Evolutionary conservation across 2,888 invertebrate species (phyloP).

Genomic region (Synergus umbraculus): DNA sequence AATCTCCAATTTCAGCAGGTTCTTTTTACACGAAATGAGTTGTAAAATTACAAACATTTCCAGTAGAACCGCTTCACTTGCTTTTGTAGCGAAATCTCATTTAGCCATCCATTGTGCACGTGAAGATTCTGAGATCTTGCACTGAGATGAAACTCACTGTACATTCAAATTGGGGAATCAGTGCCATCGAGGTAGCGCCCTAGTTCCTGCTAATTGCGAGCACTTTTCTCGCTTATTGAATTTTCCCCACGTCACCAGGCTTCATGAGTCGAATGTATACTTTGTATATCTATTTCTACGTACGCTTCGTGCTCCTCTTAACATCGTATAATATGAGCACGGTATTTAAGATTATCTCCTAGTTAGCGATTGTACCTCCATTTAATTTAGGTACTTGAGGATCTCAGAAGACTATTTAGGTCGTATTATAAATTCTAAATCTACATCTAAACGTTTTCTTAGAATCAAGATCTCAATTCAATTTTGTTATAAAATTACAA

Average conservation of each 20-base stretch:
- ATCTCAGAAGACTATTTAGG: slow-evolving; percentile 12
- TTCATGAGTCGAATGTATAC: slow-evolving; percentile 12
- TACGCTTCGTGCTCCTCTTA: slow-evolving; percentile 8
- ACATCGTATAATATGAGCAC: slow-evolving; percentile 30
- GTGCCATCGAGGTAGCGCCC: slow-evolving; percentile 47
- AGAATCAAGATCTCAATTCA: no score
- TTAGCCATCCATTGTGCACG: slow-evolving; percentile 35
- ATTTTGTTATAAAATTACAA: no score
- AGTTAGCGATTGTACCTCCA: slow-evolving; percentile 36
- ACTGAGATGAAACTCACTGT: slow-evolving; percentile 23
- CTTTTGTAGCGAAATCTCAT: slow-evolving; percentile 31
- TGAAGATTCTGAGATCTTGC: slow-evolving; percentile 28
- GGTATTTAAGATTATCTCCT: slow-evolving; percentile 24
- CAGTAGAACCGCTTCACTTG: slow-evolving; percentile 1
- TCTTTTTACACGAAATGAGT: slow-evolving; percentile 31
- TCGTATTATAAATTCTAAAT: background rate
- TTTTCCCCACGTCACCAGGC: slow-evolving; percentile 50
- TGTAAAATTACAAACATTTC: slow-evolving; percentile 38
- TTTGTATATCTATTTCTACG: background rate
- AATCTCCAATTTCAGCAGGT: slow-evolving; percentile 10
- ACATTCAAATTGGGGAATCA: slow-evolving; percentile 47
- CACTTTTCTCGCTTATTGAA: slow-evolving; percentile 63
- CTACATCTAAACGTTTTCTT: background rate
- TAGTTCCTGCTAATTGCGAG: slow-evolving; percentile 61
- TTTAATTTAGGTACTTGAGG: slow-evolving; percentile 16